Conservation (phyloP, 92 coral and sea anemone genomes). For the Hydrozoanthus gracilis region DNA sequence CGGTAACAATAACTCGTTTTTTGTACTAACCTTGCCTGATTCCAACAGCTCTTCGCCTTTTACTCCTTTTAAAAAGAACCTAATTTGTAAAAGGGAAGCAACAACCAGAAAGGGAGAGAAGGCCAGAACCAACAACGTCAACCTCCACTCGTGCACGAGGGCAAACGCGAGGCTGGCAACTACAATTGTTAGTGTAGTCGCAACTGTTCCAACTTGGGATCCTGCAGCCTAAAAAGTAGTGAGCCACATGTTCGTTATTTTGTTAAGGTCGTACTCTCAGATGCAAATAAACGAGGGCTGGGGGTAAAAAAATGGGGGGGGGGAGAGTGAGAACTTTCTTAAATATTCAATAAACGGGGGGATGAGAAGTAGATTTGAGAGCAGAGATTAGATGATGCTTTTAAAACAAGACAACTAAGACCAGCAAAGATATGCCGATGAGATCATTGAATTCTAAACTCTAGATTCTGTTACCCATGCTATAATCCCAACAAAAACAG, state of each 20-base stretch:
- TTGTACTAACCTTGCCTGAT: conserved; percentile 76
- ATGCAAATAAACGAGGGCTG: background rate
- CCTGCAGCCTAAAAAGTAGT: conserved; percentile 78
- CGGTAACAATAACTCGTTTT: background rate
- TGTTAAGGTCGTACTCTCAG: background rate
- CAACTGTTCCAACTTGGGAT: conserved; percentile 70
- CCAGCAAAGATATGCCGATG: too few relatives aligned
- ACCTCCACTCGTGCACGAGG: conserved; percentile 83
- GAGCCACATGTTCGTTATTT: background rate
- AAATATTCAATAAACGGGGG: too few relatives aligned
- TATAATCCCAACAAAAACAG: too few relatives aligned
- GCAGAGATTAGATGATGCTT: too few relatives aligned
- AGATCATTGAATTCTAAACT: too few relatives aligned
- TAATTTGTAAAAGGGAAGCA: conserved; percentile 73
- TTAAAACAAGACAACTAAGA: too few relatives aligned
- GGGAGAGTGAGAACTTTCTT: too few relatives aligned
- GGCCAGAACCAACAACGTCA: conserved; percentile 81
- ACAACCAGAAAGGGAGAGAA: conserved; percentile 79
- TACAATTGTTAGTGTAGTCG: conserved; percentile 69
- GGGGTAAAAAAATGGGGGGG: too few relatives aligned
- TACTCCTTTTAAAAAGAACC: conserved; percentile 62
- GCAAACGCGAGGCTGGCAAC: conserved; percentile 71
- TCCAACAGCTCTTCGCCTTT: conserved; percentile 61
- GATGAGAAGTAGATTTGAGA: too few relatives aligned
- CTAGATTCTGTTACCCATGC: too few relatives aligned